Evolutionary conservation across 2,797 vertebrate genomes (phyloP).

Genomic region (Carapus acus): DNA sequence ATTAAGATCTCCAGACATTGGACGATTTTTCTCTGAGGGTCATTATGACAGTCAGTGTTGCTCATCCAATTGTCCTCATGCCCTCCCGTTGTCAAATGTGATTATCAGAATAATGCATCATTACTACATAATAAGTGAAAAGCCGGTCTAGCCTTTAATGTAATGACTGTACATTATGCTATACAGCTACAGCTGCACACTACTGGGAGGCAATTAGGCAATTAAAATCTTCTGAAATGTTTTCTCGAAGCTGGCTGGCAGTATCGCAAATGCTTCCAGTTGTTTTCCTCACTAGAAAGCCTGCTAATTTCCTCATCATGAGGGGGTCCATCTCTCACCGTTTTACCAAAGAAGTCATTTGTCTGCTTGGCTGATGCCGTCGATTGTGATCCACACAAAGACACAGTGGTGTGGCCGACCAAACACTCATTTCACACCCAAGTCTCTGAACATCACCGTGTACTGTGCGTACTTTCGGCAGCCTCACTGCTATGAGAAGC

Average conservation of each 20-base stretch:
- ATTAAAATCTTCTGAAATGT: not conserved
- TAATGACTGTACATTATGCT: too few species aligned
- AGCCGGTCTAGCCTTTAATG: too few species aligned
- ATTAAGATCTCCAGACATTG: too few species aligned
- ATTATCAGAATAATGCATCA: too few species aligned
- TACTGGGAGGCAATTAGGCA: slow-evolving; percentile 3
- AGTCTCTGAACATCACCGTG: too few species aligned
- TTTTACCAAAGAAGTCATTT: not conserved
- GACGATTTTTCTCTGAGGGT: too few species aligned
- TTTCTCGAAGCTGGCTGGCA: not conserved
- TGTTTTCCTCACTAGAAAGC: not conserved
- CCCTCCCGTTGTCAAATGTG: too few species aligned
- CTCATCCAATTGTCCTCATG: too few species aligned
- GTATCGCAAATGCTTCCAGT: not conserved
- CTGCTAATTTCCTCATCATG: slow-evolving; percentile 4
- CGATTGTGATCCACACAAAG: slow-evolving; percentile 6
- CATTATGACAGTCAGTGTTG: too few species aligned
- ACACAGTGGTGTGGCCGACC: not conserved
- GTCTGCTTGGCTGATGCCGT: not conserved
- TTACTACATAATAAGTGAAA: too few species aligned
- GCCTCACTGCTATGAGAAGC: not conserved
- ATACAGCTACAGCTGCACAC: too few species aligned
- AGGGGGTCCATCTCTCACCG: slow-evolving; percentile 1
- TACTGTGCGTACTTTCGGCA: too few species aligned
- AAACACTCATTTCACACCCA: not conserved